Conservation (phyloP, 2,113 vertebrate genomes). For the Strix uralensis region DNA sequence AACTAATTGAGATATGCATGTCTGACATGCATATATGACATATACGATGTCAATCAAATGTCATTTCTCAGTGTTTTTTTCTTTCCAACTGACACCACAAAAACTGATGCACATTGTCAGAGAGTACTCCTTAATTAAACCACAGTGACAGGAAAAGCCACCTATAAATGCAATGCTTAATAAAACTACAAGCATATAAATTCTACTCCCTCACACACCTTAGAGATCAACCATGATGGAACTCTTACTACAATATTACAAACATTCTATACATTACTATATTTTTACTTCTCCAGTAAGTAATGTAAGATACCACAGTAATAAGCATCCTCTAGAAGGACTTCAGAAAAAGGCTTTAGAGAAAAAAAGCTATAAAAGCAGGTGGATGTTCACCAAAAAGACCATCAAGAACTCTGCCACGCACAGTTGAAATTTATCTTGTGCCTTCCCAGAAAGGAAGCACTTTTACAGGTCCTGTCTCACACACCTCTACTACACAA, state of each 20-base stretch:
- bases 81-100: background rate
- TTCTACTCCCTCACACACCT: background rate
- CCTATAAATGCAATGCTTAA: background rate
- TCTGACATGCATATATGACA: background rate
- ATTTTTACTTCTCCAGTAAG: background rate
- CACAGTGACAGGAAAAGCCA: conserved; percentile 32
- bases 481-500: background rate
- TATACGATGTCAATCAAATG: background rate
- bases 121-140: background rate
- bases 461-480: background rate
- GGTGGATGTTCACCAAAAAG: background rate
- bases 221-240: background rate
- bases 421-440: background rate
- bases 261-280: background rate
- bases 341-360: background rate
- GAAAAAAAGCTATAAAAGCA: background rate
- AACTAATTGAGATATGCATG: background rate
- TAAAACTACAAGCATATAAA: background rate
- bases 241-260: background rate
- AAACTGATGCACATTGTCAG: background rate
- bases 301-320: background rate
- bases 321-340: no score
- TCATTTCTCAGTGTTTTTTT: conserved; percentile 9
- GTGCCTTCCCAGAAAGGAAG: background rate
- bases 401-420: background rate